Conservation (phyloP, 2,113 vertebrate species). For the Hucho hucho region DNA sequence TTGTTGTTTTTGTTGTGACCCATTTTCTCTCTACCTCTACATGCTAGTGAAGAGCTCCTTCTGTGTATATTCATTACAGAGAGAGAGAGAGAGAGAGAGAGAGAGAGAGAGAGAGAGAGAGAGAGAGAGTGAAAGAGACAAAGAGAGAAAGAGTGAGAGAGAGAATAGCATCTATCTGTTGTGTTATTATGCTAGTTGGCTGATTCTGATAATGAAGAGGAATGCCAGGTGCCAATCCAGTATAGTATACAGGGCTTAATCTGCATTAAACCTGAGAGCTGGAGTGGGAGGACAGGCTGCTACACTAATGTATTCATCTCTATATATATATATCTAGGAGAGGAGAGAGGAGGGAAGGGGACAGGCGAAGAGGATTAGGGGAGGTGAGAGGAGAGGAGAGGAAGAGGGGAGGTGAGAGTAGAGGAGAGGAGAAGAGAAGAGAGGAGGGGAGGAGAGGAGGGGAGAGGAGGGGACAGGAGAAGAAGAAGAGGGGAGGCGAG, state of each 20-base stretch:
- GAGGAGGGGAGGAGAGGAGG: neutral
- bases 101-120: neutral
- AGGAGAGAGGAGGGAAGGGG: neutral
- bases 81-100: neutral
- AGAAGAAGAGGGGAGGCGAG: neutral
- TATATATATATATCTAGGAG: neutral
- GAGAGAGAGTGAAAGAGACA: neutral
- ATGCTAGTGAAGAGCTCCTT: neutral
- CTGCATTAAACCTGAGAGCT: neutral
- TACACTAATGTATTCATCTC: neutral
- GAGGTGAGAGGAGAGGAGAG: neutral
- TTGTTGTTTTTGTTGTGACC: slow-evolving; percentile 53
- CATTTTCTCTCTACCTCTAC: slow-evolving; percentile 27
- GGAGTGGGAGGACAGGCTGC: neutral
- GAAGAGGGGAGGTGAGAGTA: neutral
- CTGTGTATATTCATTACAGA: neutral
- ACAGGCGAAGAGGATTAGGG: too few species aligned
- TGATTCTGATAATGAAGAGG: neutral
- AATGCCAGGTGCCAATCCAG: slow-evolving; percentile 2
- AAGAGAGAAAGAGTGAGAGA: neutral
- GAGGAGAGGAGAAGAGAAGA: neutral
- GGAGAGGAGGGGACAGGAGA: neutral
- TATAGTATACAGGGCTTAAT: neutral
- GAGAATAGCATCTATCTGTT: neutral
- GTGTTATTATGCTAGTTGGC: neutral